Conservation (phyloP, 2,888 invertebrate species). For the Amiota minor region DNA sequence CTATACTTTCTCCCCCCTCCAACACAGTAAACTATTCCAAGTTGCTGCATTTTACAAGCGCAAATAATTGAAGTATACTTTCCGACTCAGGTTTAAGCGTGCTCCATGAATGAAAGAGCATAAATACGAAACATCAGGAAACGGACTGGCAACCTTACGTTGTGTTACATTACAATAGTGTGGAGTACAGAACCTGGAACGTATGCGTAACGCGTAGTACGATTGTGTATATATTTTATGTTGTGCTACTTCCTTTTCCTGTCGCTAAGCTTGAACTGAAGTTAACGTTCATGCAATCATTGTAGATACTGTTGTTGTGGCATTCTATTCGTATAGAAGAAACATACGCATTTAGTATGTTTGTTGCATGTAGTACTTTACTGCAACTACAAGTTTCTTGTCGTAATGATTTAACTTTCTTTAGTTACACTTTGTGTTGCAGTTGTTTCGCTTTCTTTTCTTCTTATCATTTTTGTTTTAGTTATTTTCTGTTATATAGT, state of each 20-base stretch:
- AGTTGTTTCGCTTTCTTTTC: not conserved
- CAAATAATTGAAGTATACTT: slow-evolving; percentile 38
- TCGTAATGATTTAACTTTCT: slow-evolving; percentile 27
- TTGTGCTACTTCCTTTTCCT: slow-evolving; percentile 20
- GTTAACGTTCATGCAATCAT: not conserved
- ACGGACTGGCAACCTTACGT: no score
- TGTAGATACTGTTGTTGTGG: not conserved
- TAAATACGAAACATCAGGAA: no score
- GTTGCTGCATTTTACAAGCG: slow-evolving; percentile 26
- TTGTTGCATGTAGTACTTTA: slow-evolving; percentile 8
- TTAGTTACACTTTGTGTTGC: slow-evolving; percentile 17
- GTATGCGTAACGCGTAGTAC: slow-evolving; percentile 23
- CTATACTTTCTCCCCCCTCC: not conserved
- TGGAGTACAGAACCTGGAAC: not conserved
- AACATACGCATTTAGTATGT: not conserved
- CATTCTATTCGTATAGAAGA: not conserved
- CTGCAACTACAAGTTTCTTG: slow-evolving; percentile 15
- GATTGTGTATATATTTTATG: slow-evolving; percentile 10
- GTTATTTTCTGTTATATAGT: not conserved
- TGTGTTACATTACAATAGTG: not conserved
- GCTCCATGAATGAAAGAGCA: no score
- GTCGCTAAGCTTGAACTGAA: slow-evolving; percentile 10
- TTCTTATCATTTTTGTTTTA: not conserved
- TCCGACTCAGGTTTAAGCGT: slow-evolving; percentile 5
- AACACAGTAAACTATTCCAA: not conserved